phyloP scores from a whole-genome alignment of 1,140 invertebrate genomes.

The Aradophagus sp. region DNA sequence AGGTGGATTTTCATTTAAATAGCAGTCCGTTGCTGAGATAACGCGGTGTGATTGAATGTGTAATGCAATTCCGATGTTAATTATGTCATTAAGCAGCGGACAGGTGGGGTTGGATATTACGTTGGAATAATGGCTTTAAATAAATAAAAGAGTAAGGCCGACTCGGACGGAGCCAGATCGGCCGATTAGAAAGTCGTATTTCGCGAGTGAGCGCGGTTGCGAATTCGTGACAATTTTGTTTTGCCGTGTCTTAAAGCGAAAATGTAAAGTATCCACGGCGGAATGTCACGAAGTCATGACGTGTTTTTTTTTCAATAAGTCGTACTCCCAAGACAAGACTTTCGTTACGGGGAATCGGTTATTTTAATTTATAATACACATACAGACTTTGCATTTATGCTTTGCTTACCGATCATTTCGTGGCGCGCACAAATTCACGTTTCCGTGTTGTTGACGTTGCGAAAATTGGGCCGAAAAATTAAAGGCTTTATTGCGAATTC shows the following conservation, averaged over 20 bases:
- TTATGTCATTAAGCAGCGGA: too few species aligned
- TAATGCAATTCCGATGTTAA: conserved; percentile 26
- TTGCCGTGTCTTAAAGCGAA: conserved; percentile 31
- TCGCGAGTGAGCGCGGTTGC: conserved; percentile 8
- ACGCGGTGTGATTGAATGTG: conserved; percentile 14
- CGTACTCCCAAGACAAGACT: conserved; percentile 24
- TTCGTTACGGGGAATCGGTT: conserved; percentile 23
- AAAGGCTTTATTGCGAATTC: too few species aligned
- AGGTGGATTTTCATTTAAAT: conserved; percentile 12
- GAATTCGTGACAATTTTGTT: conserved; percentile 47
- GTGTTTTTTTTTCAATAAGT: conserved; percentile 39
- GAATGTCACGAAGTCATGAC: conserved; percentile 51
- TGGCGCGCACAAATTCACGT: too few species aligned
- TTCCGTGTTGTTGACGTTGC: too few species aligned
- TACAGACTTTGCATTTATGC: too few species aligned
- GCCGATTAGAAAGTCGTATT: conserved; percentile 42
- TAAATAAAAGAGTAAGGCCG: conserved; percentile 21
- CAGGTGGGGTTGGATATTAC: not conserved
- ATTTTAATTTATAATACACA: conserved; percentile 19
- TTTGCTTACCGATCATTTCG: too few species aligned
- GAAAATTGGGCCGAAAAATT: too few species aligned
- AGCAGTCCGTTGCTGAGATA: not conserved
- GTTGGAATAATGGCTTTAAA: conserved; percentile 15
- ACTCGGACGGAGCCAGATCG: conserved; percentile 14
- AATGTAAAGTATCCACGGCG: conserved; percentile 36